Base-by-base conservation (phyloP, 2,888 invertebrate species). In the Formica aserva region DNA sequence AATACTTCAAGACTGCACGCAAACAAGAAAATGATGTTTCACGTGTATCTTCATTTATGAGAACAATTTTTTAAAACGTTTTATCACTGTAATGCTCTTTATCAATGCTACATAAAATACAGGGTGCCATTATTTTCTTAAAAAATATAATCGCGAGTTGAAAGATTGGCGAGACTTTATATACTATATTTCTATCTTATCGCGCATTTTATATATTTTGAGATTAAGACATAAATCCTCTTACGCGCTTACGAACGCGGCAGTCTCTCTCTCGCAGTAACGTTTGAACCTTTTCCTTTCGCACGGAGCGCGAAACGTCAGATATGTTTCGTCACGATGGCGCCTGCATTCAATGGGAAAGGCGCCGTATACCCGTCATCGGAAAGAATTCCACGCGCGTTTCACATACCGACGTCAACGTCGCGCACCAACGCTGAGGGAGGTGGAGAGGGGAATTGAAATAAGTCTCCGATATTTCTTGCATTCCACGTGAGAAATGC, bases 381-480 rank as follows among this genome's bases (percentile, higher is more conserved):
- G 60, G 11, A 78, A 69, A 67, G 83, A 86, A 88, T 88, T 86
- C 83, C n/a, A 62, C n/a, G 65, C 86, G 85, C 81, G 82, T 83
- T 84, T 75, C 77, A 78, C 81, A 80, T 83, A 80, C 65, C 84
- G 62, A 22, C 41, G 45, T 74, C 63, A 86, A 85, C 83, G 84
- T 65, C 71, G 60, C 45, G 29, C 55, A 6, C 41, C 41, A 22
- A 9, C 15, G 41, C 15, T 15, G 38, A 22, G 55, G n/a, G 29
- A 13, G 65, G 63, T 62, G 60, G 35, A 5, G 55, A 26, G 67
- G 55, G 76, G 77, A 84, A 86, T 89, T 87, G 88, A 83, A 89
- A 88, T 82, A 89, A 89, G 81, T 89, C 72, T 75, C 74, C 86
- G 84, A 87, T 85, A 89, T 89, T 87, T 84, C 87, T 82, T 82